Percentiles rank a stretch among this genome's conserved stretches.
phyloP scores from a whole-genome alignment of 2,797 vertebrate genomes.

The Neosilurus hyrtlii region DNA sequence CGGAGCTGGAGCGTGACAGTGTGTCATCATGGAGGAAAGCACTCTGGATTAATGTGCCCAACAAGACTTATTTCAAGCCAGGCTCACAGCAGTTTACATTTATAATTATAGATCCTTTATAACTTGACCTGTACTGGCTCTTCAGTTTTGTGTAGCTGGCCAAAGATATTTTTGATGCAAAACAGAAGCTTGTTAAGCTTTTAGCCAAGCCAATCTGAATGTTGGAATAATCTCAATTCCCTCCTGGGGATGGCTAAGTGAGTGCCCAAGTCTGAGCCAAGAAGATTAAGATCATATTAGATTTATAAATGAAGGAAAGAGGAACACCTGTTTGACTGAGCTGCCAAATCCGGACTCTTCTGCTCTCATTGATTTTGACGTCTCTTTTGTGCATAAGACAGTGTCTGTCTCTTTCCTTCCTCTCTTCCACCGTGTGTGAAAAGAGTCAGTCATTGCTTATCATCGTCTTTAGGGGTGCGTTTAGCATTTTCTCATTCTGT shows the following conservation, averaged over 20 bases:
- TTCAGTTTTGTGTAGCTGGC: no score
- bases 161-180: no score
- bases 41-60: conserved; percentile 9
- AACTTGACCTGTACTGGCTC: conserved; percentile 7
- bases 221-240: conserved; percentile 56
- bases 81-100: background rate
- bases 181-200: no score
- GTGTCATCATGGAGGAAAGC: conserved; percentile 13
- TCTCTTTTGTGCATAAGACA: conserved; percentile 42
- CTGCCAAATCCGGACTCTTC: conserved; percentile 50
- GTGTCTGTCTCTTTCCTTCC: conserved; percentile 36
- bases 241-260: conserved; percentile 56
- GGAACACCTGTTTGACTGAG: conserved; percentile 56
- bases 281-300: conserved; percentile 69
- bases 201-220: conserved; percentile 47
- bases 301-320: conserved; percentile 62
- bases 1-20: conserved; percentile 16
- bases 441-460: conserved; percentile 32
- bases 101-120: conserved; percentile 14
- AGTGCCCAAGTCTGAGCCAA: conserved; percentile 61
- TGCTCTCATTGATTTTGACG: conserved; percentile 36
- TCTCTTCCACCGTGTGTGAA: conserved; percentile 10
- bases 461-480: background rate
- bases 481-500: conserved; percentile 16
- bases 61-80: conserved; percentile 17